Percentiles rank a stretch among this genome's conserved stretches.
phyloP scores from a whole-genome alignment of 2,888 invertebrate genomes.

The Linhomoeus sp. region DNA sequence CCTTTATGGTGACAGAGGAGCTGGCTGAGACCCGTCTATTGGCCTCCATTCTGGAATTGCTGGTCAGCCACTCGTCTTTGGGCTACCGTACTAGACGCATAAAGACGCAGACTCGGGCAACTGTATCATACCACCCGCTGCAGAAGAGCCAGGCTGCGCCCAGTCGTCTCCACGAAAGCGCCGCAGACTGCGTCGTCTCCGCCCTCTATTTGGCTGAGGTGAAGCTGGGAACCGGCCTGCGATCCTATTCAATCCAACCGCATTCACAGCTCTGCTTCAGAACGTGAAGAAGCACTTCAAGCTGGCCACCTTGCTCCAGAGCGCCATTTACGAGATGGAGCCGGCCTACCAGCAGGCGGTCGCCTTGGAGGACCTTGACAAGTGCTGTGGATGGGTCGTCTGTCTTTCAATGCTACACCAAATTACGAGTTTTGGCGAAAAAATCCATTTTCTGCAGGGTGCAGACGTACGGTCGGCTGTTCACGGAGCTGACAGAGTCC shows the following conservation, averaged over 20 bases:
- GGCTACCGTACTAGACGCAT: not conserved
- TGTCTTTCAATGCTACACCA: slow-evolving; percentile 36
- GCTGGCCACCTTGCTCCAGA: slow-evolving; percentile 58
- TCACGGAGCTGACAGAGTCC: slow-evolving; percentile 78
- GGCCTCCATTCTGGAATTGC: slow-evolving; percentile 27
- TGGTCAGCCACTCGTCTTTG: slow-evolving; percentile 18
- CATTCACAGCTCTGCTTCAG: slow-evolving; percentile 15
- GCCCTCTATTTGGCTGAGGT: slow-evolving; percentile 57
- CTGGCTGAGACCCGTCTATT: slow-evolving; percentile 37
- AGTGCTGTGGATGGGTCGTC: slow-evolving; percentile 55
- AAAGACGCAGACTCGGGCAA: slow-evolving; percentile 34
- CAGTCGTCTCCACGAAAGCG: slow-evolving; percentile 54
- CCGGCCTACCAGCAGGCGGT: slow-evolving; percentile 72
- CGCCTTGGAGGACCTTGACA: slow-evolving; percentile 69
- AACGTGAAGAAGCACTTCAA: slow-evolving; percentile 40
- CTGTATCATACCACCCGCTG: slow-evolving; percentile 41
- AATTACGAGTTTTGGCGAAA: not conserved
- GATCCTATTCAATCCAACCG: not conserved
- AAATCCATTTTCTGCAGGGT: not conserved
- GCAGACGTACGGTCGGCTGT: slow-evolving; percentile 68
- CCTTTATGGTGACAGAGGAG: slow-evolving; percentile 53
- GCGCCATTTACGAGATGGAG: slow-evolving; percentile 56
- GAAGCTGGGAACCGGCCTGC: slow-evolving; percentile 46
- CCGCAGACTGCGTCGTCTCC: slow-evolving; percentile 70
- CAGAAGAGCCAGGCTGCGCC: slow-evolving; percentile 27